A percentile compares a stretch with the other conserved stretches of the same genome.
Evolutionary conservation across 2,113 vertebrate genomes (phyloP).

Genomic region (Saiga tatarica): DNA sequence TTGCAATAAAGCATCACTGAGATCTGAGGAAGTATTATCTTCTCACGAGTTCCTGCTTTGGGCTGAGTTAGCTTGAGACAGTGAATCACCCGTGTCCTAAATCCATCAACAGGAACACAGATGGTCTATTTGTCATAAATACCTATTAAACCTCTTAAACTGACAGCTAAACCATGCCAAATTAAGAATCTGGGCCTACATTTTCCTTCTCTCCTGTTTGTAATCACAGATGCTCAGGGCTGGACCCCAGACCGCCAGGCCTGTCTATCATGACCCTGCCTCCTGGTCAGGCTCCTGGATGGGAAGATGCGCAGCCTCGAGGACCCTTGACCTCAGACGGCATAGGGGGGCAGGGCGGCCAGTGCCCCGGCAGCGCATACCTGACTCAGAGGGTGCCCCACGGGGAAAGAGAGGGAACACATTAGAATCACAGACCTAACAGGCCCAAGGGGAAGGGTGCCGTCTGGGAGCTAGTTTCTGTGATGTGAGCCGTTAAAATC

Average conservation of each 20-base stretch:
- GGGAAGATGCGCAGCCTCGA: accelerated
- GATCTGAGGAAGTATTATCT: neutral
- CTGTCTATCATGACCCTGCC: accelerated
- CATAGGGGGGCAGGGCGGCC: neutral
- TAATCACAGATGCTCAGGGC: neutral
- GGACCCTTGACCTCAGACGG: accelerated
- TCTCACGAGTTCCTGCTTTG: neutral
- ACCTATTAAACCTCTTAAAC: accelerated
- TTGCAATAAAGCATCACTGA: neutral
- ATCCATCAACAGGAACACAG: accelerated
- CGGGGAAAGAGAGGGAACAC: accelerated
- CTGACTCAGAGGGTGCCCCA: accelerated
- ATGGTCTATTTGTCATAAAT: neutral
- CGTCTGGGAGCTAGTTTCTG: accelerated
- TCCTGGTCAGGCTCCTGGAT: neutral
- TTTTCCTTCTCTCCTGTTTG: neutral
- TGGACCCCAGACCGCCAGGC: neutral
- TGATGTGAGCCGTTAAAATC: accelerated
- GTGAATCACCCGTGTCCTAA: accelerated
- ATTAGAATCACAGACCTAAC: neutral
- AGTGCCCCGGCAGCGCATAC: neutral
- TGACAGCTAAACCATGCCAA: neutral
- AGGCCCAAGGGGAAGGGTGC: accelerated
- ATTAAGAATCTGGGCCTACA: accelerated
- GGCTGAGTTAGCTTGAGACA: neutral